A percentile compares a stretch with the other conserved stretches of the same genome.
Evolutionary conservation across 2,113 vertebrate genomes (phyloP).

Genomic region (Hyperopisus bebe): DNA sequence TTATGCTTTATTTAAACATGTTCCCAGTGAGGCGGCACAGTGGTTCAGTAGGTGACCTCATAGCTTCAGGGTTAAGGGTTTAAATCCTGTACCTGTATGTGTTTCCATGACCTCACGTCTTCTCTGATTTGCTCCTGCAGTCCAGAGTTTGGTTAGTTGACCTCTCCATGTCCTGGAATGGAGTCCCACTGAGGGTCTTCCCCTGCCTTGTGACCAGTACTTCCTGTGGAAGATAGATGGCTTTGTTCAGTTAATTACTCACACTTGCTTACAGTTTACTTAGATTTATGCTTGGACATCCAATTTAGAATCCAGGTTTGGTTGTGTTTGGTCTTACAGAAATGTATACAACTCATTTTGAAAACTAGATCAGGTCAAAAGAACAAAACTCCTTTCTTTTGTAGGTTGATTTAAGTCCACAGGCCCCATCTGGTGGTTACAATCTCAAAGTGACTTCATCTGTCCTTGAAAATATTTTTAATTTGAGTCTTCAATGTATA

Average conservation of each 20-base stretch:
- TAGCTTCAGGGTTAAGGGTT: background rate
- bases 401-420: conserved; percentile 9
- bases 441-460: background rate
- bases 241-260: background rate
- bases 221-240: background rate
- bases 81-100: background rate
- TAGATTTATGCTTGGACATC: background rate
- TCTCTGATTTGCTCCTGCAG: background rate
- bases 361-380: background rate
- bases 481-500: background rate
- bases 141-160: background rate
- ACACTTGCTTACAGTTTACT: background rate
- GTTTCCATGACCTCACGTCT: background rate
- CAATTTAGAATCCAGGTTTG: background rate
- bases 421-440: conserved; percentile 23
- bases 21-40: background rate
- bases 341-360: background rate
- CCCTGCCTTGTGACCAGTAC: background rate
- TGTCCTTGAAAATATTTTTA: background rate
- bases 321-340: background rate
- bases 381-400: background rate
- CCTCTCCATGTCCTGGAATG: background rate
- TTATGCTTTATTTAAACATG: background rate
- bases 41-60: background rate
- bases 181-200: background rate